Evolutionary conservation across 1,140 invertebrate species (phyloP).

Genomic region (Nebria ingens): DNA sequence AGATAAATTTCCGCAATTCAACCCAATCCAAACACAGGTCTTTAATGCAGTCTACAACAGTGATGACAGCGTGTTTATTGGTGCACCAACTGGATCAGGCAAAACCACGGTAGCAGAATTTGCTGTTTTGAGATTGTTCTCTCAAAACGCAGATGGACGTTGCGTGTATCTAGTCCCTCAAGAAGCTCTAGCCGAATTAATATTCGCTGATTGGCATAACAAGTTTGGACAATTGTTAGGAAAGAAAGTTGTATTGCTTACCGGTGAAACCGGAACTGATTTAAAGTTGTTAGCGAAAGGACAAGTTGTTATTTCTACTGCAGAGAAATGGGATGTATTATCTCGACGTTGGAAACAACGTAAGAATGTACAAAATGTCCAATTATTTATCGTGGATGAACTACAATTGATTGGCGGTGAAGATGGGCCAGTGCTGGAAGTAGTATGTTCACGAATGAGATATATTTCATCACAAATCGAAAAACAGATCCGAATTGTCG

Average conservation of each 20-base stretch:
- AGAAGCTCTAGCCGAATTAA: conserved; percentile 83
- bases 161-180: conserved; percentile 93
- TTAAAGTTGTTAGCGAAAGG: conserved; percentile 86
- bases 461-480: conserved; percentile 97
- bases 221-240: conserved; percentile 76
- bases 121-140: conserved; percentile 82
- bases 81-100: conserved; percentile 93
- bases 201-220: conserved; percentile 82
- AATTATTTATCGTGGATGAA: conserved; percentile 96
- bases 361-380: conserved; percentile 95
- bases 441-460: conserved; percentile 93
- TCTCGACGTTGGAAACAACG: conserved; percentile 97
- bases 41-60: conserved; percentile 98
- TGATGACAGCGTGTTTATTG: conserved; percentile 98
- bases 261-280: conserved; percentile 96
- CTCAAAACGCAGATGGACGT: conserved; percentile 55
- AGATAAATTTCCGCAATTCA: conserved; percentile 87
- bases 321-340: conserved; percentile 98
- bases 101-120: conserved; percentile 97
- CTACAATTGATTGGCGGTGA: conserved; percentile 84
- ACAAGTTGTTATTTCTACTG: conserved; percentile 91
- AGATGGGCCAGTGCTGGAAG: conserved; percentile 89
- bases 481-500: conserved; percentile 88
- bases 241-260: conserved; percentile 87
- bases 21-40: conserved; percentile 99